Conservation (phyloP, 2,797 vertebrate species). For the Falco columbarius region DNA sequence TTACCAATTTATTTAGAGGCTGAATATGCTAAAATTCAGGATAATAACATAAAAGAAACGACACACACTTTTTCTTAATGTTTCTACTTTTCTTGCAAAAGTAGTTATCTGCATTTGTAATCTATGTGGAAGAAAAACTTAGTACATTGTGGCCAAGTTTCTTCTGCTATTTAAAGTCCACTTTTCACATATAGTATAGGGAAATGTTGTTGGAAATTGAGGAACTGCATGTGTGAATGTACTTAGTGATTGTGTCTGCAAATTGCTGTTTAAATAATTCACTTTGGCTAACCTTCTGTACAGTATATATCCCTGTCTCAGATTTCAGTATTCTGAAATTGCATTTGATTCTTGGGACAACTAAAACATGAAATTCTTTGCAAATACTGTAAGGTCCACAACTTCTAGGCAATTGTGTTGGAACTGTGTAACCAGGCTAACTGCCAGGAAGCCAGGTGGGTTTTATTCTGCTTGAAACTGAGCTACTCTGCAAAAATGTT, state of each 20-base stretch:
- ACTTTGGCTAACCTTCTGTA: not conserved
- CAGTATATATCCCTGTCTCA: not conserved
- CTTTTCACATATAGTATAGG: not conserved
- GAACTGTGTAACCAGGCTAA: not conserved
- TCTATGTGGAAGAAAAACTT: not conserved
- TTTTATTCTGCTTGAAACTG: not conserved
- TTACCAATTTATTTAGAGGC: not conserved
- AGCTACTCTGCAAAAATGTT: not conserved
- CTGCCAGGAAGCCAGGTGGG: not conserved
- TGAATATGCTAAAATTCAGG: not conserved
- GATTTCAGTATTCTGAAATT: not conserved
- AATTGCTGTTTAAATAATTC: not conserved
- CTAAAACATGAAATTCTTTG: not conserved
- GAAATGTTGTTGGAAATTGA: not conserved
- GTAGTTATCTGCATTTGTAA: not conserved
- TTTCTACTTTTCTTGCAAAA: not conserved
- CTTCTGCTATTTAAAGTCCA: not conserved
- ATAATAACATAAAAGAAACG: not conserved
- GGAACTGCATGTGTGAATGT: not conserved
- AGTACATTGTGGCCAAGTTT: too few relatives aligned
- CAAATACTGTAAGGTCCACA: not conserved
- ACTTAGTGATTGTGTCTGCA: not conserved
- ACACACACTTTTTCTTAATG: rapidly evolving
- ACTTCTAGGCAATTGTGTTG: not conserved
- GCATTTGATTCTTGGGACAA: not conserved